phyloP scores from a whole-genome alignment of 2,113 vertebrate genomes.

The Microtus pennsylvanicus region DNA sequence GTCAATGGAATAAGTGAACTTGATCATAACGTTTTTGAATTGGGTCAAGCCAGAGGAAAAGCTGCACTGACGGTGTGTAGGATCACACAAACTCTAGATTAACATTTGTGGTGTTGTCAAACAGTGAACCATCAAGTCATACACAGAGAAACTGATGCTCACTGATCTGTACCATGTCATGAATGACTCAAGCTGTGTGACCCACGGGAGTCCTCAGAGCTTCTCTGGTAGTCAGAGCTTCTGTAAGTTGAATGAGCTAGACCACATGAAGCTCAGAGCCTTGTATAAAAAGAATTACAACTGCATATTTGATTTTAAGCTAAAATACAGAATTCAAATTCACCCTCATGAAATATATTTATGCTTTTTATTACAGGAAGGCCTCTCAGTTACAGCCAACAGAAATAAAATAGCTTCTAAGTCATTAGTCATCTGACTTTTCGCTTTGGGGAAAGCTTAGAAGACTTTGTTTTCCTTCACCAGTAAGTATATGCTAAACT shows the following conservation, averaged over 20 bases:
- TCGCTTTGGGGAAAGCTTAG: background rate
- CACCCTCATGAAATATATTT: constrained; percentile 40
- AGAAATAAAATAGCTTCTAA: constrained; percentile 41
- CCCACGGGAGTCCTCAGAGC: background rate
- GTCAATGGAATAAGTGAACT: background rate
- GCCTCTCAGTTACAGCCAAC: constrained; percentile 35
- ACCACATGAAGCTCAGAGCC: background rate
- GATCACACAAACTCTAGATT: background rate
- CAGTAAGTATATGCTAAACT: background rate
- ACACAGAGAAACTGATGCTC: background rate
- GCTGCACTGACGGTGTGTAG: background rate
- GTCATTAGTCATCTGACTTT: constrained; percentile 9
- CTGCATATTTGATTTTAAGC: background rate
- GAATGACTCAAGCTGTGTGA: background rate
- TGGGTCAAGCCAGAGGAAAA: background rate
- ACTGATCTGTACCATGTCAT: background rate
- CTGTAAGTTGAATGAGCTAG: constrained; percentile 18
- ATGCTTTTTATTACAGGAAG: constrained; percentile 9
- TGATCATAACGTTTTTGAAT: background rate
- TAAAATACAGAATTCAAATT: constrained; percentile 11
- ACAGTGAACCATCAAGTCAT: background rate
- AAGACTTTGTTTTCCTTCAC: constrained; percentile 5
- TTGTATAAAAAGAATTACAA: background rate
- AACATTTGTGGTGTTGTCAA: background rate
- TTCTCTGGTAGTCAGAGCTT: background rate